phyloP scores from a whole-genome alignment of 2,797 vertebrate species.

The Phylloscopus collybita region DNA sequence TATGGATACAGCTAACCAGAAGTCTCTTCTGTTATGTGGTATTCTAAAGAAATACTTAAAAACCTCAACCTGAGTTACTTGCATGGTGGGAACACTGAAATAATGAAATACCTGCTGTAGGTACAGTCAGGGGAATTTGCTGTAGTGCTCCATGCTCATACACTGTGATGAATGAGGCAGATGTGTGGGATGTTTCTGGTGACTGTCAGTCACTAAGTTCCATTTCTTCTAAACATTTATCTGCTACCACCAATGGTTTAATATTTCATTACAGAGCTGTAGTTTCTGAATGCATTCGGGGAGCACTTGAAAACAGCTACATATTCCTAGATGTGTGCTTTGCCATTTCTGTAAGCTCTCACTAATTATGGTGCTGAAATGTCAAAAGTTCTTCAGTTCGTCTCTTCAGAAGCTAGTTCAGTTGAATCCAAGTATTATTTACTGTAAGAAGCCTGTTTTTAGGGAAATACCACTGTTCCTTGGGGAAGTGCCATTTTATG shows the following conservation, averaged over 20 bases:
- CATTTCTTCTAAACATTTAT: background rate
- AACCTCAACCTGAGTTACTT: background rate
- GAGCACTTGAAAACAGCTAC: background rate
- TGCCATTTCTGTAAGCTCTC: background rate
- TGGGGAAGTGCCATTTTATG: background rate
- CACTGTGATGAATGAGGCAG: fast-evolving
- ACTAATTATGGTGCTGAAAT: background rate
- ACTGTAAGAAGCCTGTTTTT: background rate
- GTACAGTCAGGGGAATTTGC: background rate
- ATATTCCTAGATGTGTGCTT: background rate
- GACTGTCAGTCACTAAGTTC: background rate
- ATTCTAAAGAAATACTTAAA: background rate
- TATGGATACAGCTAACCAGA: background rate
- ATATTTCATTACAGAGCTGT: background rate
- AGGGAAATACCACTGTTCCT: background rate
- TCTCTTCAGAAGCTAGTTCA: background rate
- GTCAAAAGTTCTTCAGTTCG: background rate
- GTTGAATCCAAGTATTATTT: background rate
- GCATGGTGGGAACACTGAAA: background rate
- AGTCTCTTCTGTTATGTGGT: background rate
- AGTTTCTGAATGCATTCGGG: background rate
- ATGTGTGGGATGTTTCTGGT: background rate
- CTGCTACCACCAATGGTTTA: background rate
- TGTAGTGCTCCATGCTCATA: fast-evolving
- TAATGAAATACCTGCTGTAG: background rate